Evolutionary conservation across 2,797 vertebrate species (phyloP), one percentile per base, ranked within the genome.

Genomic region (Momotus momota): DNA sequence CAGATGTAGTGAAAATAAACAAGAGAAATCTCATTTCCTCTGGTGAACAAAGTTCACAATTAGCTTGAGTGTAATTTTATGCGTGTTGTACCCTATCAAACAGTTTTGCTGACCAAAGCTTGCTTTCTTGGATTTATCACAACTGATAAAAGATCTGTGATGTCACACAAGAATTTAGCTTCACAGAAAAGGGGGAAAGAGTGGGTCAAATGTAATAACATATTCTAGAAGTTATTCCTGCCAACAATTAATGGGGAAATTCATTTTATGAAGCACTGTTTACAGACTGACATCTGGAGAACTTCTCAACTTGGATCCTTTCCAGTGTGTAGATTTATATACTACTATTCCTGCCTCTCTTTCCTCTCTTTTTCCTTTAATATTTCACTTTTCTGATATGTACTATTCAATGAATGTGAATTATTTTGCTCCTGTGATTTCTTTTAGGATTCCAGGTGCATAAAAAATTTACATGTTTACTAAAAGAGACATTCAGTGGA

Each of bases 231-330:
- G 87, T 90, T 75, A 79, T 96, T 95, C 73, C 93, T 98, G 97
- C 97, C 97, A 98, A 80, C 94, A 96, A 95, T 97, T 98, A 98
- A 97, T 97, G 90, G 95, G 85, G 90, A 96, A 98, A 97, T 97
- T 98, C 88, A 88, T 96, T 97, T 98, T 97, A 91, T 94, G 94
- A 98, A 98, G 93, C 94, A 96, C 95, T 98, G 97, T 98, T 98
- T 98, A 98, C 96, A 97, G 97, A 97, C 94, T 96, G 97, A 98
- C 98, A 98, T 98, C 98, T 98, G 98, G 98, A 98, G 97, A 97
- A 97, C 97, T 98, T 98, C 97, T 98, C 96, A 97, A 90, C 92
- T 96, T 98, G 98, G 97, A 97, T 88, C 3, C 51, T 62, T 95
- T 97, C 98, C 98, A 98, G 82, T 26, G 40, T 94, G 73, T 90